phyloP scores from a whole-genome alignment of 2,888 invertebrate species.

The Punctoribates punctum region DNA sequence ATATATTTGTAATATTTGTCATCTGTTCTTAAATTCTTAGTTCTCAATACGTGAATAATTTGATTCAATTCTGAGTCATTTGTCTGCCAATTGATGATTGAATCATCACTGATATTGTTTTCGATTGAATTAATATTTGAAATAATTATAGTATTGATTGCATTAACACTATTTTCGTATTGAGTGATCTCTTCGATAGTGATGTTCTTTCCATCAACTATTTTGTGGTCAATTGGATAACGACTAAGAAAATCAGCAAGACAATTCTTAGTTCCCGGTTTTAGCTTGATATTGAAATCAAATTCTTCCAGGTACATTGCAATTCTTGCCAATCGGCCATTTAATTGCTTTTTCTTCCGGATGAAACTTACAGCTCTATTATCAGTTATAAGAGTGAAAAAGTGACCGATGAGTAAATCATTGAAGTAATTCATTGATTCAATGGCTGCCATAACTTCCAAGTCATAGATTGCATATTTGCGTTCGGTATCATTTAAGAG shows the following conservation, averaged over 20 bases:
- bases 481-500: not conserved
- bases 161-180: not conserved
- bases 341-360: not conserved
- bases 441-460: slow-evolving; percentile 3
- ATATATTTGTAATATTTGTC: not conserved
- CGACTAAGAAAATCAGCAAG: not conserved
- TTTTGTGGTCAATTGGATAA: not conserved
- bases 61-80: not conserved
- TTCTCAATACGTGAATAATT: not conserved
- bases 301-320: slow-evolving; percentile 5
- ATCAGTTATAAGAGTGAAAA: not conserved
- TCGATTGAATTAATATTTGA: not conserved
- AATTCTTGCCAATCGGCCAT: not conserved
- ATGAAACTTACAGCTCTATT: not conserved
- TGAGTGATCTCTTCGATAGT: not conserved
- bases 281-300: not conserved
- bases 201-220: not conserved
- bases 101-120: not conserved
- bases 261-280: not conserved
- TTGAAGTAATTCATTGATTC: slow-evolving; percentile 10
- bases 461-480: not conserved
- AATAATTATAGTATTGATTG: not conserved
- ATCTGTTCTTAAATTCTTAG: not conserved
- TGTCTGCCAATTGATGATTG: not conserved
- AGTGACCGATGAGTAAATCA: not conserved